A percentile compares a stretch with the other conserved stretches of the same genome.
Evolutionary conservation across 2,888 invertebrate genomes (phyloP).

Genomic region (Epistrophe eligans): DNA sequence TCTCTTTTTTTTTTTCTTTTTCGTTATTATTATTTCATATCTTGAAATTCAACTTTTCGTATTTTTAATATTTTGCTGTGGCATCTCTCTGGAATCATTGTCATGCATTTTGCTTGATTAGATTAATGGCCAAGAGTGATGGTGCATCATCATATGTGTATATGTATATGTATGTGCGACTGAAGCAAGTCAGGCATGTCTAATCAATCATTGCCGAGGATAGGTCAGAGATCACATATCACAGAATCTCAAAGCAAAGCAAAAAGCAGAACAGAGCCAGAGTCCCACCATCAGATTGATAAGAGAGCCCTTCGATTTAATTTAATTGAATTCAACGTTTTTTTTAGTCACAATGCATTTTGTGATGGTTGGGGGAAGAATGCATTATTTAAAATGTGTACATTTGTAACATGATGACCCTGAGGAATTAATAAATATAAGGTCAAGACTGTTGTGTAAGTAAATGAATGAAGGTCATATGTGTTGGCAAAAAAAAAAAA

Average conservation of each 20-base stretch:
- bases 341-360: constrained; percentile 16
- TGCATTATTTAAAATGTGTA: constrained; percentile 14
- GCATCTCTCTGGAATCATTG: constrained; percentile 59
- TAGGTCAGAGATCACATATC: constrained; percentile 65
- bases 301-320: constrained; percentile 59
- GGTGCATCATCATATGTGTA: neutral
- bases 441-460: constrained; percentile 37
- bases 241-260: constrained; percentile 14
- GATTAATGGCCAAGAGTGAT: constrained; percentile 57
- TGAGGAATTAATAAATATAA: constrained; percentile 26
- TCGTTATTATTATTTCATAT: neutral
- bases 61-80: constrained; percentile 23
- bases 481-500: neutral
- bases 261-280: neutral
- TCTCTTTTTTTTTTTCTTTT: constrained; percentile 36
- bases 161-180: neutral
- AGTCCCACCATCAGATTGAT: constrained; percentile 49
- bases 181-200: constrained; percentile 12
- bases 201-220: constrained; percentile 59
- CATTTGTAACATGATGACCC: constrained; percentile 21
- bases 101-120: constrained; percentile 71
- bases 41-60: neutral
- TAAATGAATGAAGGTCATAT: constrained; percentile 47
- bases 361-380: neutral
- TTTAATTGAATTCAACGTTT: constrained; percentile 54